A percentile compares a stretch with the other conserved stretches of the same genome.
Evolutionary conservation across 2,797 vertebrate species (phyloP).

Genomic region (Micrastur ruficollis): DNA sequence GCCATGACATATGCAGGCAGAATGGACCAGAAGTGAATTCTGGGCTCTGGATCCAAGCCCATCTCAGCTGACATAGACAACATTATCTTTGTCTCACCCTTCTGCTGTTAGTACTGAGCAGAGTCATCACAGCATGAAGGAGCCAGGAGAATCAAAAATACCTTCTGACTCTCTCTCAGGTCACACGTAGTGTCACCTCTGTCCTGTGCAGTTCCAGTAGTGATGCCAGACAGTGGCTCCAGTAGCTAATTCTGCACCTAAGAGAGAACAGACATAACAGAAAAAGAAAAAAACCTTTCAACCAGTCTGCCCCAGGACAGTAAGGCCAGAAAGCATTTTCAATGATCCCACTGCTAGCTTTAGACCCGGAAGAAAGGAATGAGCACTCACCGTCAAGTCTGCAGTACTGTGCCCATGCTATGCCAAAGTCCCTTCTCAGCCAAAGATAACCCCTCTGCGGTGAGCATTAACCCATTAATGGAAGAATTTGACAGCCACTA

Average conservation of each 20-base stretch:
- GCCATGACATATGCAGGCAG: background rate
- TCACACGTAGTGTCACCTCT: background rate
- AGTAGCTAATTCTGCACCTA: background rate
- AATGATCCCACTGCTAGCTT: background rate
- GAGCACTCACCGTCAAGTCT: background rate
- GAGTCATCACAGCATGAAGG: background rate
- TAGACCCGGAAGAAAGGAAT: background rate
- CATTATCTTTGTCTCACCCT: background rate
- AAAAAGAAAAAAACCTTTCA: background rate
- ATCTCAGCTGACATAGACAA: background rate
- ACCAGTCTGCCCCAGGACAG: background rate
- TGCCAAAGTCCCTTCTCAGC: background rate
- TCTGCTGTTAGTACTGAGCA: background rate
- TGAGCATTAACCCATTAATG: background rate
- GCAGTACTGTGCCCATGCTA: background rate
- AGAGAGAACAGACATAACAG: background rate
- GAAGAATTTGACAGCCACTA: background rate
- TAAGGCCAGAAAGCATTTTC: background rate
- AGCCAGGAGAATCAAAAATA: slow-evolving; percentile 5
- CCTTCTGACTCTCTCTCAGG: background rate
- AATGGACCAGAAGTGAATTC: background rate
- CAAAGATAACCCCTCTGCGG: background rate
- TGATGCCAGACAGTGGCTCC: background rate
- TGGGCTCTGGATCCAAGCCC: background rate
- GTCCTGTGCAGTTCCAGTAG: background rate